A percentile compares a stretch with the other conserved stretches of the same genome.
Evolutionary conservation across 2,888 invertebrate genomes (phyloP).

Genomic region (Empis stercorea): DNA sequence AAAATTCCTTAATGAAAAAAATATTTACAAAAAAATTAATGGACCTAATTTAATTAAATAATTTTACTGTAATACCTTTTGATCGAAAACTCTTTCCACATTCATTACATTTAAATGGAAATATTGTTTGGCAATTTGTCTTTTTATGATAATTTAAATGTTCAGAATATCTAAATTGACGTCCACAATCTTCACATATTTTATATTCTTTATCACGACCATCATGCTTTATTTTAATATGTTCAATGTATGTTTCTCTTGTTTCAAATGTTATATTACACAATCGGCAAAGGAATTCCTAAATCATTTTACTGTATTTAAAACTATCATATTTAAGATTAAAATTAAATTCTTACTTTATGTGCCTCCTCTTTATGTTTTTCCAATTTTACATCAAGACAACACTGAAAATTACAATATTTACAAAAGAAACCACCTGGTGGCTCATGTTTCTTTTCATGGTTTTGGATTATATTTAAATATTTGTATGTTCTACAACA

Average conservation of each 20-base stretch:
- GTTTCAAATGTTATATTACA: conserved; percentile 26
- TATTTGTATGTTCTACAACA: background rate
- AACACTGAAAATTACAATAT: conserved; percentile 27
- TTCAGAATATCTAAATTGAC: conserved; percentile 33
- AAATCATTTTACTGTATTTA: too few relatives aligned
- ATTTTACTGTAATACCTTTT: conserved; percentile 18
- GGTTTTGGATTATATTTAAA: conserved; percentile 13
- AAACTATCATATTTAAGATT: background rate
- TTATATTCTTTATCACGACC: conserved; percentile 27
- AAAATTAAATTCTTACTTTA: conserved; percentile 10
- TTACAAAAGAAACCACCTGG: conserved; percentile 34
- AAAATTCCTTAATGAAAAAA: background rate
- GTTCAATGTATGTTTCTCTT: conserved; percentile 27
- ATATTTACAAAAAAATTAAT: too few relatives aligned
- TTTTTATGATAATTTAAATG: conserved; percentile 28
- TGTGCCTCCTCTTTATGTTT: conserved; percentile 25
- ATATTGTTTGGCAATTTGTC: conserved; percentile 37
- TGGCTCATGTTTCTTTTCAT: conserved; percentile 32
- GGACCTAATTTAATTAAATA: conserved; percentile 34
- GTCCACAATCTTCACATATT: conserved; percentile 36
- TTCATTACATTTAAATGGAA: conserved; percentile 31
- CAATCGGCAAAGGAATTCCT: conserved; percentile 27
- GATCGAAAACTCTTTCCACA: conserved; percentile 13
- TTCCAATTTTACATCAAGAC: conserved; percentile 25
- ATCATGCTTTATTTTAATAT: conserved; percentile 31